Conservation (phyloP, 1,140 invertebrate genomes). For the Ganaspis sp. region DNA sequence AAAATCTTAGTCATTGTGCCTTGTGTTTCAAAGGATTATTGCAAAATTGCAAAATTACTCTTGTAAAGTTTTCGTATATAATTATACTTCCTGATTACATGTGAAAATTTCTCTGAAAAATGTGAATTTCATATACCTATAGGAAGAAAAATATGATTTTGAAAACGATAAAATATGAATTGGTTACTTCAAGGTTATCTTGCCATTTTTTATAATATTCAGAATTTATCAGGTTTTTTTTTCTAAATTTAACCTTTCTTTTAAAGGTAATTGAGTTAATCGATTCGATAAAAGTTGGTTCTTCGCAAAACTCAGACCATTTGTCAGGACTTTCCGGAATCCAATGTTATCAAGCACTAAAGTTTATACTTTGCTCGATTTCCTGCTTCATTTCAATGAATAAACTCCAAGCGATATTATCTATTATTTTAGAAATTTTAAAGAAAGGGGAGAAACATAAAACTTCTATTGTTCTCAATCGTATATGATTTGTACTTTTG, state of each 20-base stretch:
- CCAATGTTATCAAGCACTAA: not conserved
- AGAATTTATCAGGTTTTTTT: not conserved
- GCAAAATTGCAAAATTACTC: not conserved
- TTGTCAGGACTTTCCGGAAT: constrained; percentile 12
- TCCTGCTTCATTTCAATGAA: not conserved
- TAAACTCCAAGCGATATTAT: not conserved
- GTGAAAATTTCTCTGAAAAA: not conserved
- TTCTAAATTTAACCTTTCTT: constrained; percentile 1
- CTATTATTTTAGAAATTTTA: not conserved
- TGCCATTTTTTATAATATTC: not conserved
- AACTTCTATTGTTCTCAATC: not conserved
- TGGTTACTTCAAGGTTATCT: not conserved
- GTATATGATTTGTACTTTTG: no score
- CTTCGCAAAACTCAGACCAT: not conserved
- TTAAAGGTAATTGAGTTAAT: not conserved
- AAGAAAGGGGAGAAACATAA: not conserved
- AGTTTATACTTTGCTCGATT: not conserved
- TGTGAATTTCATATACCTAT: not conserved
- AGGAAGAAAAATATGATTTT: not conserved
- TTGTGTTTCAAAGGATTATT: not conserved
- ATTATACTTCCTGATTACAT: constrained; percentile 1
- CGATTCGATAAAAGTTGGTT: not conserved
- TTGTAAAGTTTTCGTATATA: not conserved
- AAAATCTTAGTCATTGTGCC: not conserved
- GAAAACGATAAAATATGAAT: not conserved